Conservation (phyloP, 1,140 invertebrate genomes). For the Cyrtorhinus lividipennis region DNA sequence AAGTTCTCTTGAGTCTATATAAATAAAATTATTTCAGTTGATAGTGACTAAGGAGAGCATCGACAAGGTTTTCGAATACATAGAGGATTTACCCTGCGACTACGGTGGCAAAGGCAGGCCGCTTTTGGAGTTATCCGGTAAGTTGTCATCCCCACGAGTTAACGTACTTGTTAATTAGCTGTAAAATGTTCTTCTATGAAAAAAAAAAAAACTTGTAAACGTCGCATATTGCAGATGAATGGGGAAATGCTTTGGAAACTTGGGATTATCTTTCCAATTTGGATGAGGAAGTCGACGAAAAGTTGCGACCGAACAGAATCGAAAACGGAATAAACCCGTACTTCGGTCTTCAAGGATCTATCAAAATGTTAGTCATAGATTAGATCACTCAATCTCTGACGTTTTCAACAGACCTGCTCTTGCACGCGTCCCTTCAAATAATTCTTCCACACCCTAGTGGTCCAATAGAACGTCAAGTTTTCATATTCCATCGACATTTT, state of each 20-base stretch:
- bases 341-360: background rate
- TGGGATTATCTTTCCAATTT: background rate
- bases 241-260: background rate
- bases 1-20: too few species aligned
- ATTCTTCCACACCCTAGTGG: too few species aligned
- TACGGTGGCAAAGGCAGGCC: background rate
- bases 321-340: background rate
- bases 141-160: too few species aligned
- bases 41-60: background rate
- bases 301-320: background rate
- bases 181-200: too few species aligned
- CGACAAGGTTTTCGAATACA: background rate
- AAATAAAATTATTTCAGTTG: background rate
- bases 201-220: too few species aligned
- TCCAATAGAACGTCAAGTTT: too few species aligned
- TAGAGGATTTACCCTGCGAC: background rate
- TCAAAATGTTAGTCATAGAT: background rate
- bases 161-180: too few species aligned
- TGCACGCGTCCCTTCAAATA: too few species aligned
- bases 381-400: too few species aligned
- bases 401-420: too few species aligned
- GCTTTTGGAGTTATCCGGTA: background rate
- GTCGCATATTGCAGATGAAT: background rate
- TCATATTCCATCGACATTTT: too few species aligned
- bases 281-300: background rate